Conservation (phyloP, 2,113 vertebrate species). For the Thomomys bottae region DNA sequence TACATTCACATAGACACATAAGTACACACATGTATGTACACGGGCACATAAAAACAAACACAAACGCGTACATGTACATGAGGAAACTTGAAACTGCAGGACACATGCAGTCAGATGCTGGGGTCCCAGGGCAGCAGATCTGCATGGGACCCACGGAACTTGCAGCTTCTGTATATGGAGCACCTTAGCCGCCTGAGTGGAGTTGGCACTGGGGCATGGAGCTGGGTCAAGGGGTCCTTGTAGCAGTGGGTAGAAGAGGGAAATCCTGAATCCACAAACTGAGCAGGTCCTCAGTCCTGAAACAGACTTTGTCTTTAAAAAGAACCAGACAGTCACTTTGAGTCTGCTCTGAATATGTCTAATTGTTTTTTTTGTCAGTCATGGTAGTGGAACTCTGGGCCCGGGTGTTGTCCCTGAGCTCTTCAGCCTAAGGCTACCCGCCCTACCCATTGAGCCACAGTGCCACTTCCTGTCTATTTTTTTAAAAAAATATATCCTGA, state of each 20-base stretch:
- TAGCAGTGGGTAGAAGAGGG: too few relatives aligned
- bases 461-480: too few relatives aligned
- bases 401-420: too few relatives aligned
- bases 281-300: background rate
- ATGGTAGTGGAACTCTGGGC: too few relatives aligned
- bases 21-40: too few relatives aligned
- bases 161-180: accelerated
- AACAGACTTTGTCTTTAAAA: background rate
- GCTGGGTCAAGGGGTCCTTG: accelerated
- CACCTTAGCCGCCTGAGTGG: background rate
- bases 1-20: too few relatives aligned
- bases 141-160: background rate
- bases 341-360: background rate
- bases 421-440: too few relatives aligned
- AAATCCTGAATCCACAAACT: accelerated
- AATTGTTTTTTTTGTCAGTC: too few relatives aligned
- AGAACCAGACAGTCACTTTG: background rate
- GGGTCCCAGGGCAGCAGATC: background rate
- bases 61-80: background rate
- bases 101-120: background rate
- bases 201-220: background rate
- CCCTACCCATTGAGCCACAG: too few relatives aligned
- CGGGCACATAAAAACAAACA: background rate
- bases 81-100: background rate
- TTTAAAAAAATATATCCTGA: too few relatives aligned